These are phyloP conservation scores for Onthophagus sagittarius DNA, from an alignment of 2,888 invertebrate species.

Conservation along the genomic window DNA sequence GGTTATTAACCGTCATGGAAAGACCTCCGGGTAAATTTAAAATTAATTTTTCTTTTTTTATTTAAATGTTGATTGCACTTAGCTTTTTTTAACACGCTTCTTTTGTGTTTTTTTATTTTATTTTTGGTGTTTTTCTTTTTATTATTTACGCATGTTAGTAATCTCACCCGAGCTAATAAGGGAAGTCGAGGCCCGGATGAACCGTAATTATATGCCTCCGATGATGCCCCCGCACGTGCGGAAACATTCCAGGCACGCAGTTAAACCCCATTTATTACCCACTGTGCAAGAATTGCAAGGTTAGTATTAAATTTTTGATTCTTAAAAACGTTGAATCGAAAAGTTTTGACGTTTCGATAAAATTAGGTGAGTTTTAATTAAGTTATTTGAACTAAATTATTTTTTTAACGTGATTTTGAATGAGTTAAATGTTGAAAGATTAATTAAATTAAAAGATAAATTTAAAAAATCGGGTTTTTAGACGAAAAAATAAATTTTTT, in stretches of 20 bases:
- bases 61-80: slow-evolving; percentile 20
- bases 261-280: slow-evolving; percentile 53
- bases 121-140: no score
- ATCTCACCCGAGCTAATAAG: slow-evolving; percentile 85
- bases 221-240: slow-evolving; percentile 50
- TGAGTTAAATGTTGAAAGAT: no score
- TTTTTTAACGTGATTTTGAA: no score
- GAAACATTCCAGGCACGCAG: slow-evolving; percentile 58
- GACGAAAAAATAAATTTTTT: no score
- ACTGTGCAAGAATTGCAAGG: slow-evolving; percentile 74
- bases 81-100: slow-evolving; percentile 15
- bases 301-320: slow-evolving; percentile 39
- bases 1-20: slow-evolving; percentile 82
- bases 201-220: slow-evolving; percentile 71
- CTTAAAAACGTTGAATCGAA: no score
- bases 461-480: no score
- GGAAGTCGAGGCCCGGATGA: slow-evolving; percentile 86
- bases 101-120: slow-evolving; percentile 16
- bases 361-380: no score
- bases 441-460: no score
- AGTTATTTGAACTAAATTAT: no score
- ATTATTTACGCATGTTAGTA: slow-evolving; percentile 56
- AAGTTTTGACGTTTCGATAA: no score
- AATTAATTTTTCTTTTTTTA: slow-evolving; percentile 21
- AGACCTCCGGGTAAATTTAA: slow-evolving; percentile 71